Conservation (phyloP, 92 coral and sea anemone genomes). For the Phenganax marumi region DNA sequence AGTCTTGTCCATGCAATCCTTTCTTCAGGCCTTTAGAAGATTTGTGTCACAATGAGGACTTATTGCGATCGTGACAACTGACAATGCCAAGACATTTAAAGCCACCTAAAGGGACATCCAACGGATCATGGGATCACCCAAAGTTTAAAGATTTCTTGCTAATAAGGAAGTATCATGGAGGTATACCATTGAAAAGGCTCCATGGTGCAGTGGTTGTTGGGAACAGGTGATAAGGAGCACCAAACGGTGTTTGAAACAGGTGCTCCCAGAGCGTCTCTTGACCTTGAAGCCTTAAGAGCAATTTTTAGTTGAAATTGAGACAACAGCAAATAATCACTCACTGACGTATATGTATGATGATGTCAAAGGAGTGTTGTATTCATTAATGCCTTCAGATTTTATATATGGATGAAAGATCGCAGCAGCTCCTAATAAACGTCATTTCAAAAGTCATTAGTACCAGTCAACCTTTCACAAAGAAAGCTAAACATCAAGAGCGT, state of each 20-base stretch:
- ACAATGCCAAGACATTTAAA: conserved; percentile 33
- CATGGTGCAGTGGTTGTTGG: conserved; percentile 36
- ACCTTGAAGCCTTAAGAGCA: conserved; percentile 8
- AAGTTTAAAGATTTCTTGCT: conserved; percentile 9
- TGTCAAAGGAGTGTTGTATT: conserved; percentile 18
- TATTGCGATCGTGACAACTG: conserved; percentile 3
- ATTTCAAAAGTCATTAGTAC: conserved; percentile 10
- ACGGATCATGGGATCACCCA: background rate
- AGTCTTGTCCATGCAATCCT: background rate
- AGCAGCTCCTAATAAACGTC: background rate
- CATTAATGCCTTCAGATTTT: conserved; percentile 29
- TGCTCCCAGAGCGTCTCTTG: background rate
- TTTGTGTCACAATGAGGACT: conserved; percentile 36
- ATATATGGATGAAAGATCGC: too few relatives aligned
- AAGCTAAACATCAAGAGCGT: conserved; percentile 23
- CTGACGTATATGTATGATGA: conserved; percentile 20
- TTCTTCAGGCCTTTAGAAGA: conserved; percentile 41
- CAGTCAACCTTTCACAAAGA: conserved; percentile 5
- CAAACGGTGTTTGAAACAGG: conserved; percentile 23
- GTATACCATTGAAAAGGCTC: conserved; percentile 21
- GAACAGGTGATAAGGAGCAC: conserved; percentile 17
- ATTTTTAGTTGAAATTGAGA: too few relatives aligned
- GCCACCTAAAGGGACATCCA: conserved; percentile 39
- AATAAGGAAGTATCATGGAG: conserved; percentile 17
- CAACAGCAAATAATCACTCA: conserved; percentile 7